Evolutionary conservation across 2,113 vertebrate species (phyloP).

Genomic region (Festucalex cinctus): DNA sequence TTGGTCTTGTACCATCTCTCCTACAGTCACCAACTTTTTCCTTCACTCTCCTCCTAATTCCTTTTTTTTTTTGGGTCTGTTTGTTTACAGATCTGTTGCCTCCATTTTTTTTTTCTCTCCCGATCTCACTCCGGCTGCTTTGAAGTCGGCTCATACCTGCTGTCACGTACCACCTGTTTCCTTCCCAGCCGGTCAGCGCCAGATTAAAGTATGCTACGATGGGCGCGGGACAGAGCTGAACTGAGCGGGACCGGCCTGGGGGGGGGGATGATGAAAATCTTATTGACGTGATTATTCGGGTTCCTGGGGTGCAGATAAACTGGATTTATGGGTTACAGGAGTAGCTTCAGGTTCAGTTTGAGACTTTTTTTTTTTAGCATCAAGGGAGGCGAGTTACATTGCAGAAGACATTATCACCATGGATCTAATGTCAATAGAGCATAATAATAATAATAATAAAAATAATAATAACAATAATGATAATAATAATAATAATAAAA

Average conservation of each 20-base stretch:
- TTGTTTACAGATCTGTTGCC: slow-evolving; percentile 29
- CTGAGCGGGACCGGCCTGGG: slow-evolving; percentile 10
- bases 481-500: too few relatives aligned
- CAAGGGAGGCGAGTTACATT: background rate
- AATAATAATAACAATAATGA: too few relatives aligned
- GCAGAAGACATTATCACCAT: background rate
- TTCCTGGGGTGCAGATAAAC: background rate
- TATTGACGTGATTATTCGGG: slow-evolving; percentile 5
- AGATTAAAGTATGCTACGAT: slow-evolving; percentile 31
- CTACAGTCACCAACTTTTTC: background rate
- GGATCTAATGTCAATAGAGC: background rate
- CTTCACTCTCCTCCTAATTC: slow-evolving; percentile 7
- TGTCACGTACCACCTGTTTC: slow-evolving; percentile 69
- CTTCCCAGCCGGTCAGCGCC: slow-evolving; percentile 45
- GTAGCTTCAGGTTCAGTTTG: background rate
- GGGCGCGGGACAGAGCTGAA: slow-evolving; percentile 11
- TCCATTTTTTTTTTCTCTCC: slow-evolving; percentile 5
- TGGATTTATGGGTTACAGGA: slow-evolving; percentile 2
- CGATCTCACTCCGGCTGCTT: slow-evolving; percentile 40
- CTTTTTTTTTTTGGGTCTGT: slow-evolving; percentile 17
- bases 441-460: background rate
- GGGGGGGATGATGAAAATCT: slow-evolving; percentile 4
- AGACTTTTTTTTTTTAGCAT: background rate
- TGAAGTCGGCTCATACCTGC: slow-evolving; percentile 66
- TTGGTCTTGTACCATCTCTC: slow-evolving; percentile 23